These are phyloP conservation scores for Macrotrachela quadricornifera DNA, from an alignment of 1,140 invertebrate genomes.

Conservation along the genomic window DNA sequence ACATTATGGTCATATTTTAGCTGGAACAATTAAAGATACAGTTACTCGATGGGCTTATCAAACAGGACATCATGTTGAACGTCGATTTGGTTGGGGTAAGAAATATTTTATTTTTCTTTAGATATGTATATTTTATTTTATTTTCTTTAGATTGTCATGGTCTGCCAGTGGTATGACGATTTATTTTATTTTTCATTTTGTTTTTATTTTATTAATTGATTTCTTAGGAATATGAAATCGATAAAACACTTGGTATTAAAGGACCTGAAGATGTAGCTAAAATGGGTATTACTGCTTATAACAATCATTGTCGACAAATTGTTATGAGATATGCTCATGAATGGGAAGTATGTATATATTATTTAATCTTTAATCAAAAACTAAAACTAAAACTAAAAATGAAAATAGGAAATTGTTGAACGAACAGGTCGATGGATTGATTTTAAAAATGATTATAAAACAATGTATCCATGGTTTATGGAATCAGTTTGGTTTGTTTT, in stretches of 20 bases:
- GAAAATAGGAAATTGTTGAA: constrained; percentile 44
- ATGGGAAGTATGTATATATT: constrained; percentile 44
- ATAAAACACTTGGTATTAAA: constrained; percentile 72
- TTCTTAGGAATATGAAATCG: constrained; percentile 54
- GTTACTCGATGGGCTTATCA: constrained; percentile 91
- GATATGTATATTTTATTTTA: too few species aligned
- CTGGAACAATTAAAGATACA: constrained; percentile 95
- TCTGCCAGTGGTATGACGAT: constrained; percentile 38
- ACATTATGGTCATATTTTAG: constrained; percentile 93
- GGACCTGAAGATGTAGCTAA: constrained; percentile 81
- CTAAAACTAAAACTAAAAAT: too few species aligned
- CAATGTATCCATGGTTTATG: constrained; percentile 95
- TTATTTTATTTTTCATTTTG: too few species aligned
- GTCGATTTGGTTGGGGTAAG: constrained; percentile 76
- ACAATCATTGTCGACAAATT: constrained; percentile 83
- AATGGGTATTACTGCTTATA: constrained; percentile 89
- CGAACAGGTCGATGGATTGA: constrained; percentile 94
- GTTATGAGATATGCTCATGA: constrained; percentile 83
- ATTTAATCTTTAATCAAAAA: too few species aligned
- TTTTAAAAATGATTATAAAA: constrained; percentile 98
- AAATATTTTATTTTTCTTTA: too few species aligned
- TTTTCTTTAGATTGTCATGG: constrained; percentile 64
- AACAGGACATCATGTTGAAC: constrained; percentile 78
- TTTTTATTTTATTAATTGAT: too few species aligned
- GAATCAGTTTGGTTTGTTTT: constrained; percentile 99